Conservation (phyloP, 2,888 invertebrate species). For the Melinopterus prodromus region DNA sequence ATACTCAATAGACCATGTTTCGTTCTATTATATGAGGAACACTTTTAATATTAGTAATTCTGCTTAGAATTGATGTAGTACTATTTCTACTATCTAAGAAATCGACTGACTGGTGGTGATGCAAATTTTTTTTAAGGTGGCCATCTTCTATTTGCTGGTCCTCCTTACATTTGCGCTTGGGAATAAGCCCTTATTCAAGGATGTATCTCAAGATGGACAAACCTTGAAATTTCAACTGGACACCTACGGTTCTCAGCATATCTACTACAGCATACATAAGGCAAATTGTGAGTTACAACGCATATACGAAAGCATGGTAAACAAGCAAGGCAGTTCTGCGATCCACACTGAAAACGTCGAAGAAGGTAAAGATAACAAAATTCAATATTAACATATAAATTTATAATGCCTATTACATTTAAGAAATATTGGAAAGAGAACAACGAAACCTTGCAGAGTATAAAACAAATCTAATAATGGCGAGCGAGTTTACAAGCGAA, state of each 20-base stretch:
- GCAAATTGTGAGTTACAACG: not conserved
- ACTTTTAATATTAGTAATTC: too few species aligned
- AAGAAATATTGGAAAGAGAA: constrained; percentile 59
- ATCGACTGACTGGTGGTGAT: not conserved
- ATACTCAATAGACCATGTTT: too few species aligned
- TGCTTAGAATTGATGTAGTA: too few species aligned
- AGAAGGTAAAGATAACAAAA: constrained; percentile 31
- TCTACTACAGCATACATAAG: constrained; percentile 30
- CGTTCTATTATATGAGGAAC: too few species aligned
- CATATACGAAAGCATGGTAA: constrained; percentile 8
- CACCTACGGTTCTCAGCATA: constrained; percentile 26
- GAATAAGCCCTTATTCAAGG: constrained; percentile 10
- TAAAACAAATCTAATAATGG: constrained; percentile 60
- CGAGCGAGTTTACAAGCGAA: constrained; percentile 59
- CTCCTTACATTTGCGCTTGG: constrained; percentile 24
- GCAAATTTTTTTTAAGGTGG: constrained; percentile 10
- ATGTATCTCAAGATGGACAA: constrained; percentile 31
- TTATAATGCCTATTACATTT: not conserved
- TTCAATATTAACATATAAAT: not conserved
- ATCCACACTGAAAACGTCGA: constrained; percentile 31
- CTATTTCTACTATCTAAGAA: not conserved
- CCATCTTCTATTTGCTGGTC: constrained; percentile 15
- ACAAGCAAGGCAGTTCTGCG: constrained; percentile 11
- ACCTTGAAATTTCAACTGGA: constrained; percentile 24
- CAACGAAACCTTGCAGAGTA: constrained; percentile 59